Percentiles rank a stretch among this genome's conserved stretches.
Evolutionary conservation across 1,140 invertebrate genomes (phyloP).

Genomic region (Aphelenchoides besseyi): DNA sequence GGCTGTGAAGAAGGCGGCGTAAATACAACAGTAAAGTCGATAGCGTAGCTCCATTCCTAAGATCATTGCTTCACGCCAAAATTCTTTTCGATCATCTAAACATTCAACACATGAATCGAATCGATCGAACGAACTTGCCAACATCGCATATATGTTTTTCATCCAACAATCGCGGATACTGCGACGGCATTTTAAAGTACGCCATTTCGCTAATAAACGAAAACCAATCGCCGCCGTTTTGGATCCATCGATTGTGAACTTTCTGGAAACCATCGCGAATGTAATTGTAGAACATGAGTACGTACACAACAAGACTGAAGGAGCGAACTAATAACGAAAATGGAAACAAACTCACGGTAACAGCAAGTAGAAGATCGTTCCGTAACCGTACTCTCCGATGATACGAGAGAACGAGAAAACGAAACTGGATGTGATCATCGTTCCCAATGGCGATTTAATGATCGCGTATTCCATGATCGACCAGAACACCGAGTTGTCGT

Average conservation of each 20-base stretch:
- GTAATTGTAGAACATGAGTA: constrained; percentile 74
- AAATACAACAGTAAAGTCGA: constrained; percentile 81
- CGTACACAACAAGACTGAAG: constrained; percentile 74
- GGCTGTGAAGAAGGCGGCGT: constrained; percentile 80
- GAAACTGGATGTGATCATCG: constrained; percentile 56
- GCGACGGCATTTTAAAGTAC: not conserved
- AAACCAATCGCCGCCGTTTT: not conserved
- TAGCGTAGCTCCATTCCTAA: constrained; percentile 75
- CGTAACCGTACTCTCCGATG: constrained; percentile 70
- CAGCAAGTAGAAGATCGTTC: constrained; percentile 76
- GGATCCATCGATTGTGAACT: constrained; percentile 3
- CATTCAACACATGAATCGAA: constrained; percentile 21
- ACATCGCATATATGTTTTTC: constrained; percentile 12
- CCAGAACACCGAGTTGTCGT: constrained; percentile 32
- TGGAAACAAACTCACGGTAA: constrained; percentile 79
- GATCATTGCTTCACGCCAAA: constrained; percentile 27
- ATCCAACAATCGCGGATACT: not conserved
- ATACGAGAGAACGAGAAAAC: constrained; percentile 74
- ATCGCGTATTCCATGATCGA: constrained; percentile 52
- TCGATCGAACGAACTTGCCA: constrained; percentile 20
- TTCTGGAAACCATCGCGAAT: constrained; percentile 20
- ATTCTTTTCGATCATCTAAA: constrained; percentile 22
- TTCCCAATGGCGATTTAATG: constrained; percentile 61
- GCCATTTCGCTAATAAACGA: not conserved
- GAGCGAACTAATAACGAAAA: constrained; percentile 22